Evolutionary conservation across 2,888 invertebrate species (phyloP), one percentile per base, ranked within the genome.

Genomic region (Rhorus exstirpatorius): DNA sequence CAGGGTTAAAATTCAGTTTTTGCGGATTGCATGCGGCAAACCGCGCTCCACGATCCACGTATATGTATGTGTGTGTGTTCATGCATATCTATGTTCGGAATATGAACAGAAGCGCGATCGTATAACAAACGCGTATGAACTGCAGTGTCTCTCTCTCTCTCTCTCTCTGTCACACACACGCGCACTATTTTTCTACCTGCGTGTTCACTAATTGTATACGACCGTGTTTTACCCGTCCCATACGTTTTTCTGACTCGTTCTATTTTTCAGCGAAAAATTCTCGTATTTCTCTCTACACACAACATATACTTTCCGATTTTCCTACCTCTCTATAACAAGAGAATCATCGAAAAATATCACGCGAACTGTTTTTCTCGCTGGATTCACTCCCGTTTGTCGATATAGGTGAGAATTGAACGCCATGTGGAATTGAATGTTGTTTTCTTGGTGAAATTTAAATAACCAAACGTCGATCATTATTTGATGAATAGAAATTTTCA

Each of bases 1-100:
- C 79, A 49, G 72, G 58, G 49, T 72, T 72, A 79, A 79, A 79
- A 79, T 79, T 67, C 72, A 67, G 51, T 79, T 79, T 79, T 65
- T 71, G 63, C 31, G 72, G 65, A 79, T 65, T 72, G 46, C 65
- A 72, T 65, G 78, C 14, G 78, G 78, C 38, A 21, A 79, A 65
- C 71, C 63, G 31, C 55, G 38, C 61, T 61, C 14, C 21, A 44
- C 61, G 2, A 51, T 61, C 38, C 6, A 38, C 24, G 21, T 10
- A 41, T 14, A 38, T 21, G 7, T 26, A 3, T 49, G 44, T 55
- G 21, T 38, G 0, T 53, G 41, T 68, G n/a, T 53, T 3, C 3
- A 53, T 7, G 19, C 12, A 58, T 14, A 35, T 17, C 10, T 26
- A 12, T 38, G 61, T 26, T 58, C 46, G 10, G 26, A 31, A 14